phyloP scores from a whole-genome alignment of 2,888 invertebrate species.

The Gerris lacustris region DNA sequence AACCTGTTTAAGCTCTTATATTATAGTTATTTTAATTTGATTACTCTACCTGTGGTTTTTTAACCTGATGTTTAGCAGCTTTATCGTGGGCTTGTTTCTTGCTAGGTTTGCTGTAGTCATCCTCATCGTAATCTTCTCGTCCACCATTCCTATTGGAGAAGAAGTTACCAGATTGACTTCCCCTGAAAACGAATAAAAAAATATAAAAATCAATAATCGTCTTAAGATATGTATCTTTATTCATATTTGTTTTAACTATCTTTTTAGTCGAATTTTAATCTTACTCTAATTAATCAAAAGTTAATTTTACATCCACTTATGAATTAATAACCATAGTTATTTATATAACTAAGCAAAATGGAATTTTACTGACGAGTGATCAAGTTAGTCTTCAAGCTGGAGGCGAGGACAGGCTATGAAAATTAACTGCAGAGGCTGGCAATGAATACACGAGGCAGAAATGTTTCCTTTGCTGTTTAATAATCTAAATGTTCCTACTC shows the following conservation, averaged over 20 bases:
- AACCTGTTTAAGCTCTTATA: too few relatives aligned
- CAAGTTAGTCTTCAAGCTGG: too few relatives aligned
- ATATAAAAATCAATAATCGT: not conserved
- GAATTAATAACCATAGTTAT: too few relatives aligned
- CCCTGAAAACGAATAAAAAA: slow-evolving; percentile 24
- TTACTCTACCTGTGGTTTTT: not conserved
- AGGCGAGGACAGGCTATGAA: too few relatives aligned
- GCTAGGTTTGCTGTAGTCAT: slow-evolving; percentile 22
- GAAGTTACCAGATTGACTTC: slow-evolving; percentile 61
- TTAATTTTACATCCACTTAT: too few relatives aligned
- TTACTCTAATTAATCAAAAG: too few relatives aligned
- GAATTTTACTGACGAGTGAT: too few relatives aligned
- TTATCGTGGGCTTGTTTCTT: not conserved
- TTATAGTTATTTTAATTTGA: not conserved
- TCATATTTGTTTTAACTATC: not conserved
- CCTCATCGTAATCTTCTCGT: slow-evolving; percentile 45
- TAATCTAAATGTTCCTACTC: too few relatives aligned
- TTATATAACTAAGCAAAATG: too few relatives aligned
- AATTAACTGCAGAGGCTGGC: too few relatives aligned
- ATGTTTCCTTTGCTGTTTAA: too few relatives aligned
- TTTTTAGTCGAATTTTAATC: slow-evolving; percentile 9
- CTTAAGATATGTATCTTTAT: not conserved
- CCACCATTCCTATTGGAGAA: slow-evolving; percentile 53
- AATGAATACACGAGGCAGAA: too few relatives aligned
- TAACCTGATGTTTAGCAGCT: not conserved